Evolutionary conservation across 2,113 vertebrate genomes (phyloP).

Genomic region (Xenotilapia flavipinnis): DNA sequence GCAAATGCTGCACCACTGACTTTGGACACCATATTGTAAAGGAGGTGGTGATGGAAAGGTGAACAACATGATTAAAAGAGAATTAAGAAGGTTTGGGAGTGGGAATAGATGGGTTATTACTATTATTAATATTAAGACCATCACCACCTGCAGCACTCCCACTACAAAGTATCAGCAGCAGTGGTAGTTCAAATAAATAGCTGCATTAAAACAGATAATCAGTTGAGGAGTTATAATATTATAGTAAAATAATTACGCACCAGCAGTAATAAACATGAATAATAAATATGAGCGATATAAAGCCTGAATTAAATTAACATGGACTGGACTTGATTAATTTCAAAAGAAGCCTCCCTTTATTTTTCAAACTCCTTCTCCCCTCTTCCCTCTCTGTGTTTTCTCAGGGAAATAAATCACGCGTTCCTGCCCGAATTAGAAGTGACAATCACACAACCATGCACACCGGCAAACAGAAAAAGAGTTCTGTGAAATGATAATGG

Average conservation of each 20-base stretch:
- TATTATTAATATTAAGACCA: neutral
- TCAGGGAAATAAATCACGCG: neutral
- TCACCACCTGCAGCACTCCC: neutral
- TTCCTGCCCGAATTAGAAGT: slow-evolving; percentile 25
- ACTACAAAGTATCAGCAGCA: neutral
- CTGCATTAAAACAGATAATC: neutral
- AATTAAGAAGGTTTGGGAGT: neutral
- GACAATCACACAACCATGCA: neutral
- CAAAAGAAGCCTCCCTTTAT: neutral
- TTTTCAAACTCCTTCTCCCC: neutral
- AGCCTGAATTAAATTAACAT: neutral
- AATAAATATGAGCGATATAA: neutral
- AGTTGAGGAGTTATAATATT: neutral
- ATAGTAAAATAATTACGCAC: neutral
- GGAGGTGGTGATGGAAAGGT: neutral
- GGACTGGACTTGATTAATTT: neutral
- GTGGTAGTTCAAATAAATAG: neutral
- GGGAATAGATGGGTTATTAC: neutral
- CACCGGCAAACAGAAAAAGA: neutral
- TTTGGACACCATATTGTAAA: neutral
- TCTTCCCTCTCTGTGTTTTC: neutral
- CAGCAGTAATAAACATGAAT: neutral
- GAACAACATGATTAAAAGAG: neutral
- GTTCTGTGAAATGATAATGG: slow-evolving; percentile 52
- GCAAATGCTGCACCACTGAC: neutral